phyloP scores from a whole-genome alignment of 2,113 vertebrate genomes.

The Petrocephalus microphthalmus region DNA sequence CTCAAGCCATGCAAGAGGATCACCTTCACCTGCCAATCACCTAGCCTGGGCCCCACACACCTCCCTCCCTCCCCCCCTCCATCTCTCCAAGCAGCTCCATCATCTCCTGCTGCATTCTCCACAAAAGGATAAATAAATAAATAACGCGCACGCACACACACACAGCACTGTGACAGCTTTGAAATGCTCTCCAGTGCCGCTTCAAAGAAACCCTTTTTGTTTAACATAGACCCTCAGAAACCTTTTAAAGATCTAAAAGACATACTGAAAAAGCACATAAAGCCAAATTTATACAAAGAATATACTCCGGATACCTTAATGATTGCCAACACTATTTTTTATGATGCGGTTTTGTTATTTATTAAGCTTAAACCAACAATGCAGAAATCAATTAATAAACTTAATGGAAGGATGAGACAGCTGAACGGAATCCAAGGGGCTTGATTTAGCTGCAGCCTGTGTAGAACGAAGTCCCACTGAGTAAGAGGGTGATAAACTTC shows the following conservation, averaged over 20 bases:
- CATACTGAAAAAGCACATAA: neutral
- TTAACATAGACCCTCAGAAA: neutral
- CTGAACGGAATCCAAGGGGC: neutral
- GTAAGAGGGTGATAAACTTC: neutral
- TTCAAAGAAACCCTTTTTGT: neutral
- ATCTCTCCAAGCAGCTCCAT: neutral
- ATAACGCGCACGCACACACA: no score
- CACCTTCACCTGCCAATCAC: conserved; percentile 12
- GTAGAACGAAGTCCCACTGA: neutral
- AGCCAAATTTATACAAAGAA: neutral
- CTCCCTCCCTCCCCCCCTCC: neutral
- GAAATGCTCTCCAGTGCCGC: neutral
- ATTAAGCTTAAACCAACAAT: neutral
- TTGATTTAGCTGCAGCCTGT: neutral
- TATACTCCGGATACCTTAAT: neutral
- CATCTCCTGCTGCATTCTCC: neutral
- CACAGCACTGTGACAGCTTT: neutral
- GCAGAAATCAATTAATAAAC: neutral
- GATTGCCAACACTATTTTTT: neutral
- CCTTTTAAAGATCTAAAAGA: neutral
- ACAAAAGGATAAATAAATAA: neutral
- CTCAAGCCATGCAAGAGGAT: neutral
- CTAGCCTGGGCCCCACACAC: neutral
- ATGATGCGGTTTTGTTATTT: neutral
- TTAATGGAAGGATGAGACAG: neutral